Evolutionary conservation across 2,113 vertebrate species (phyloP).

Genomic region (Tetrax tetrax): DNA sequence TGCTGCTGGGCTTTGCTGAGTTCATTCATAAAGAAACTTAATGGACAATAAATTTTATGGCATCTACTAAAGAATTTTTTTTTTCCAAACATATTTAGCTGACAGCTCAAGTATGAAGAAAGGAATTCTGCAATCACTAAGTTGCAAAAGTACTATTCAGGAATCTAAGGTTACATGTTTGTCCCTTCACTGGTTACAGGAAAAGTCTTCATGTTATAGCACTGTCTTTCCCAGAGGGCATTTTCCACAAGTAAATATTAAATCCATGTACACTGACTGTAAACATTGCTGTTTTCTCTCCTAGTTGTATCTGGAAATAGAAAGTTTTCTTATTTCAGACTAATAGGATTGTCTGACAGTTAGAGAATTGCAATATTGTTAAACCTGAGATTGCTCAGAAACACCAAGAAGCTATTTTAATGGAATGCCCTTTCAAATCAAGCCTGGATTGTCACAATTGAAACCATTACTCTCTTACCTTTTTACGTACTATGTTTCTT

Average conservation of each 20-base stretch:
- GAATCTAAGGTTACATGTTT: neutral
- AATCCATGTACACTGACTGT: neutral
- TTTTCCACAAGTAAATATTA: neutral
- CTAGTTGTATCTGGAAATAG: neutral
- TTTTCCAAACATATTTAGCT: neutral
- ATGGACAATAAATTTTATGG: neutral
- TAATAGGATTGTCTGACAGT: neutral
- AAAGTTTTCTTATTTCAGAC: neutral
- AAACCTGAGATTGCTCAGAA: neutral
- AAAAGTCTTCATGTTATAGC: neutral
- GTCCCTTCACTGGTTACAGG: neutral
- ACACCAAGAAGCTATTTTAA: neutral
- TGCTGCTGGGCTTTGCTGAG: neutral
- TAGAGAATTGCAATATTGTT: neutral
- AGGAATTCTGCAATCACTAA: neutral
- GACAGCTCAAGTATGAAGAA: neutral
- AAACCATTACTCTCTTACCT: neutral
- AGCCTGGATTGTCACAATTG: neutral
- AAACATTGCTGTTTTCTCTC: neutral
- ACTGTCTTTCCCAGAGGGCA: neutral
- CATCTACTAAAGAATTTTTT: neutral
- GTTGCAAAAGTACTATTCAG: neutral
- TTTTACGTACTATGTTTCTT: neutral
- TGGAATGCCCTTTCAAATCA: neutral
- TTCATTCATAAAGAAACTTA: constrained; percentile 3